Evolutionary conservation across 2,888 invertebrate species (phyloP).

Genomic region (Nemotelus nigrinus): DNA sequence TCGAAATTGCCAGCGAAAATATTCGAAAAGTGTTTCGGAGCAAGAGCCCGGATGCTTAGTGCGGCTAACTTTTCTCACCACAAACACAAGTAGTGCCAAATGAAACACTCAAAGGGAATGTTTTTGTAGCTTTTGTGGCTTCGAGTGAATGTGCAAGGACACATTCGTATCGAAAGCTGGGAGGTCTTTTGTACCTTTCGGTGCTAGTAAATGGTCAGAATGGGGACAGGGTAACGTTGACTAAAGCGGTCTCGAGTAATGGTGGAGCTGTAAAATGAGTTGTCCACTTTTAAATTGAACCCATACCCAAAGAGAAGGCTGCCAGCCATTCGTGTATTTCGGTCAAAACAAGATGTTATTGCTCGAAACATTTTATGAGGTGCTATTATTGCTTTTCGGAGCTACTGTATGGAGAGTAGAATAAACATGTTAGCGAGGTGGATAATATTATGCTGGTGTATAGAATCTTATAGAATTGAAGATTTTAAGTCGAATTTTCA

Average conservation of each 20-base stretch:
- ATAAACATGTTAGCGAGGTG: no score
- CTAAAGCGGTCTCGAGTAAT: background rate
- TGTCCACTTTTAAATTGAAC: constrained; percentile 22
- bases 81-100: constrained; percentile 52
- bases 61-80: constrained; percentile 42
- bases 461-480: no score
- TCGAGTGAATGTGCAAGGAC: constrained; percentile 50
- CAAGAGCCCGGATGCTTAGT: constrained; percentile 26
- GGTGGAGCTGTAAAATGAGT: background rate
- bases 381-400: constrained; percentile 43
- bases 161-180: constrained; percentile 11
- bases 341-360: constrained; percentile 43
- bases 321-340: background rate
- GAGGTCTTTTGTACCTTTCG: constrained; percentile 4
- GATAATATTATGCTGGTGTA: no score
- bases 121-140: constrained; percentile 54
- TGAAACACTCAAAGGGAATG: constrained; percentile 55
- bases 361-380: constrained; percentile 42
- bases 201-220: background rate
- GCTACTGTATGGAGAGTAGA: no score
- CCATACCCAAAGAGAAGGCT: background rate
- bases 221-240: background rate
- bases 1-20: constrained; percentile 27
- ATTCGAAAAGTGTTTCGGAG: constrained; percentile 36
- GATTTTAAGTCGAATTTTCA: no score